A percentile compares a stretch with the other conserved stretches of the same genome.
Conservation (phyloP, 35 echinoderm and acorn worm species). For the Acanthaster planci region DNA sequence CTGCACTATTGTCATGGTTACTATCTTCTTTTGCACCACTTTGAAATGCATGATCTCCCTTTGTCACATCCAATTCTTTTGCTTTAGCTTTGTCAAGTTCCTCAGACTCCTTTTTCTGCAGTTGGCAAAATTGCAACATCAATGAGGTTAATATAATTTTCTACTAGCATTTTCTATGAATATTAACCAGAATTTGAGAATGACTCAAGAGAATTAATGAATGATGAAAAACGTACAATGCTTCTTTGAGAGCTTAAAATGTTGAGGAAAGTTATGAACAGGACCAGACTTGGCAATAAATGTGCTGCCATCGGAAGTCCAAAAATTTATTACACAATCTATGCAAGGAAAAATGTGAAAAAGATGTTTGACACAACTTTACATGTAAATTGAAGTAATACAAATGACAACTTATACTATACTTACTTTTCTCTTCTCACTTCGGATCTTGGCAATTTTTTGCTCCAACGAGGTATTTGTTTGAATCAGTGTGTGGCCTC, state of each 20-base stretch:
- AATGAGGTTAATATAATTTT: too few species aligned
- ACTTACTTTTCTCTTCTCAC: conserved; percentile 82
- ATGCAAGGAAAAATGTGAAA: background rate
- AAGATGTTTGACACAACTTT: background rate
- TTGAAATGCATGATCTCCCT: background rate
- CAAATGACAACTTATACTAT: background rate
- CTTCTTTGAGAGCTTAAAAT: too few species aligned
- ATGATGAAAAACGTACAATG: too few species aligned
- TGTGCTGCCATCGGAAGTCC: background rate
- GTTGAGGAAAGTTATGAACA: too few species aligned
- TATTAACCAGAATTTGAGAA: too few species aligned
- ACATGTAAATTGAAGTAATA: background rate
- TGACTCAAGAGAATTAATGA: too few species aligned
- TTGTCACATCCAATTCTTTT: conserved; percentile 18
- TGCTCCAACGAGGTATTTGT: conserved; percentile 61
- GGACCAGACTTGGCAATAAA: too few species aligned
- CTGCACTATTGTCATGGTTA: conserved; percentile 31
- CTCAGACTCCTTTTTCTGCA: conserved; percentile 26
- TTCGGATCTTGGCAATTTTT: conserved; percentile 88
- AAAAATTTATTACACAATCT: background rate
- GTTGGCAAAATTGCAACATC: background rate
- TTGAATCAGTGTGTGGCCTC: conserved; percentile 18
- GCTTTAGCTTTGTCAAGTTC: conserved; percentile 55
- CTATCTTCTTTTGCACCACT: background rate
- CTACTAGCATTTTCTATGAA: too few species aligned